These are phyloP conservation scores for Acanthochromis polyacanthus DNA, from an alignment of 2,113 vertebrate species.

Conservation along the genomic window DNA sequence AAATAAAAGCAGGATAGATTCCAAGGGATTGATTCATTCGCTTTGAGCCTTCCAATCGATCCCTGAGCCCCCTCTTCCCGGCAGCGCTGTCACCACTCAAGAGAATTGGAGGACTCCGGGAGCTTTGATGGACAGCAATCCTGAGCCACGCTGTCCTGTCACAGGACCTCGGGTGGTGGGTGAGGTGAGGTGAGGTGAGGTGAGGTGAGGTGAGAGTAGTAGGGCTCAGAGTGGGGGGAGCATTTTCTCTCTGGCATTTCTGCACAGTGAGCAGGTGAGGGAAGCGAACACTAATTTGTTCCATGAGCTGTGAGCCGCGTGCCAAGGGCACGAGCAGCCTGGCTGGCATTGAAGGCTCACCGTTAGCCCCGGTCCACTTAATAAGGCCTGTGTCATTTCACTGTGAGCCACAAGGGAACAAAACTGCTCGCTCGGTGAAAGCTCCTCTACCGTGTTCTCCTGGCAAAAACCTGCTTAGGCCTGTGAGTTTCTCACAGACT, in stretches of 20 bases:
- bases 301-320: constrained; percentile 49
- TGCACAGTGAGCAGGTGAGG: constrained; percentile 68
- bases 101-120: constrained; percentile 25
- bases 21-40: constrained; percentile 52
- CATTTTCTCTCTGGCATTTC: constrained; percentile 42
- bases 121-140: constrained; percentile 26
- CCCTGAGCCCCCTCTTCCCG: constrained; percentile 1
- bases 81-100: constrained; percentile 32
- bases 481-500: constrained; percentile 23
- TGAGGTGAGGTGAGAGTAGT: constrained; percentile 2
- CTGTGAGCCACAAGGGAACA: constrained; percentile 27
- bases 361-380: constrained; percentile 41
- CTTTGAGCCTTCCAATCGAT: constrained; percentile 31
- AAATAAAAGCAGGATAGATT: constrained; percentile 45
- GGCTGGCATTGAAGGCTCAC: constrained; percentile 36
- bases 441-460: constrained; percentile 1
- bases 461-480: neutral
- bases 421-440: constrained; percentile 10
- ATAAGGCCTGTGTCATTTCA: constrained; percentile 49
- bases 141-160: constrained; percentile 34
- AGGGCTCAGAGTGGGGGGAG: neutral
- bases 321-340: constrained; percentile 43
- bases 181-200: constrained; percentile 5
- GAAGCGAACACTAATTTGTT: constrained; percentile 54
- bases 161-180: neutral